Base-by-base conservation (phyloP, 2,113 vertebrate species). In the Trematomus loennbergii region DNA sequence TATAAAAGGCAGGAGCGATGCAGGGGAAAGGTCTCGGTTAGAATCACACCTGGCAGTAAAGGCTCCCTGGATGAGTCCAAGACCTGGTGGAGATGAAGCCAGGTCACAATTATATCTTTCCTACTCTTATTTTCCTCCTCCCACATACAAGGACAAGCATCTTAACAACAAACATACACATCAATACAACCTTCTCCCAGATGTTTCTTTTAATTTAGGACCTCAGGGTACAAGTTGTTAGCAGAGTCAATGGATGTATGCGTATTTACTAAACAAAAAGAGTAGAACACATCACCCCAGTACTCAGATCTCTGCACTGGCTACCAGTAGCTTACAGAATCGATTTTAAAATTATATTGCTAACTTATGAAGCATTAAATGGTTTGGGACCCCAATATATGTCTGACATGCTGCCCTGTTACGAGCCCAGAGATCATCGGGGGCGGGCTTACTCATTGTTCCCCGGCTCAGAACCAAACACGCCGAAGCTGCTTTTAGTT, bases 31-130 rank as follows among this genome's bases (percentile, higher is more conserved):
- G 33, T 77, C 65, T 84, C 43, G 62, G 33, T 66, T 66, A 33
- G 36, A 57, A 88, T 87, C 95, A 96, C 93, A 96, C 96, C 96
- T 97, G 95, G 88, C 82, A 96, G 91, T 89, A 97, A 96, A 91
- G 95, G 95, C 90, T 95, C 95, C 94, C 93, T 95, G 91, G 94
- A 90, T 63, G 93, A 94, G 82, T 97, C 96, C 96, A 90, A 95
- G 43, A 96, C 96, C 96, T 96, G 93, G 90, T 93, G 88, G 93
- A 94, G 91, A 95, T 91, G 90, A 94, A 94, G 83, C 71, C 72
- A 91, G 48, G 83, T 90, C 73, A 93, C 63, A 85, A 86, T 66
- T 70, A 46, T 61, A 53, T 57, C 29, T 73, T n/a, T 48, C 59
- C 18, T 33, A n/a, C 20, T 68, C 57, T 17, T 17, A 22, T 53